Conservation (phyloP, 1,140 invertebrate species). For the Leptonema lineaticorne region DNA sequence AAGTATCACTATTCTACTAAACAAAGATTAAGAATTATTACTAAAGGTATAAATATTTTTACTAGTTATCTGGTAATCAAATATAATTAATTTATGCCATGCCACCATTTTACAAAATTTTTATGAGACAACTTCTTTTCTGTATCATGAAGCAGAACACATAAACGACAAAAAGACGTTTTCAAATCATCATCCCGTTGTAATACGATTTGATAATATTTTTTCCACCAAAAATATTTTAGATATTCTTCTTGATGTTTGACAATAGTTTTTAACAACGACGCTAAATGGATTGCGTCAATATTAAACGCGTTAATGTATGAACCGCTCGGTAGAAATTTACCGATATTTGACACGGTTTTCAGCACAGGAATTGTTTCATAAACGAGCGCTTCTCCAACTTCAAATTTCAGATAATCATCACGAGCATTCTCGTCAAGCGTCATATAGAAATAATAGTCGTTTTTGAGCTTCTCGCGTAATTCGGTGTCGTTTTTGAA, state of each 20-base stretch:
- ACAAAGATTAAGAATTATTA: too few species aligned
- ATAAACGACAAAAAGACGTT: background rate
- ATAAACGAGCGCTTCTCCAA: conserved; percentile 50
- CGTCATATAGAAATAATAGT: conserved; percentile 65
- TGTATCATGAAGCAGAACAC: background rate
- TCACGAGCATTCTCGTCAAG: conserved; percentile 62
- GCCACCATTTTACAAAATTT: conserved; percentile 7
- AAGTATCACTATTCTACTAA: too few species aligned
- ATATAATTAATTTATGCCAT: too few species aligned
- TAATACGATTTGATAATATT: background rate
- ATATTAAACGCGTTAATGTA: conserved; percentile 59
- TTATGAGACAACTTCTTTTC: background rate
- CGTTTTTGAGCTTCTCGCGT: conserved; percentile 44
- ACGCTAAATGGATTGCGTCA: background rate
- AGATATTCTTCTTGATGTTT: background rate
- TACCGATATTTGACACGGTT: conserved; percentile 58
- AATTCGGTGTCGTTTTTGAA: conserved; percentile 54
- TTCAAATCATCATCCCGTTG: background rate
- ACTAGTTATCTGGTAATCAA: too few species aligned
- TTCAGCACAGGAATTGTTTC: conserved; percentile 60
- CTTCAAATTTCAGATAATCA: conserved; percentile 64
- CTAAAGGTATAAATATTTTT: too few species aligned
- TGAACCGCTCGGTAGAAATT: conserved; percentile 53
- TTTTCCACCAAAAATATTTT: conserved; percentile 16
- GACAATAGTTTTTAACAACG: background rate